Evolutionary conservation across 2,888 invertebrate species (phyloP).

Genomic region (Scrobipalpa costella): DNA sequence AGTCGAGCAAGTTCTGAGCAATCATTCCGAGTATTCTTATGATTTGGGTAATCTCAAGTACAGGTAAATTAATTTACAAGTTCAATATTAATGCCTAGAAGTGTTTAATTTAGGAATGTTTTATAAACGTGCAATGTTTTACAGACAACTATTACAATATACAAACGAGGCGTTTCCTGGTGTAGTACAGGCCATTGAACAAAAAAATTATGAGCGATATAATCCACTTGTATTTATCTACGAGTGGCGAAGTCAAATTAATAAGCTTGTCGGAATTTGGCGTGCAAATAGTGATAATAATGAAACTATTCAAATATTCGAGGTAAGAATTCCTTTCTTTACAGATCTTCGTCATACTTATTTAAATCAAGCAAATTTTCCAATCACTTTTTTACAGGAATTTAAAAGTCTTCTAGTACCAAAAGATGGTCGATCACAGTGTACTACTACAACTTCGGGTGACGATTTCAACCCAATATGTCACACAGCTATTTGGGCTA

Average conservation of each 20-base stretch:
- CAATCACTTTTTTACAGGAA: background rate
- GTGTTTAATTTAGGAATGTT: background rate
- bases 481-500: constrained; percentile 67
- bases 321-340: constrained; percentile 6
- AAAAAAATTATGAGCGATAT: background rate
- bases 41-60: constrained; percentile 28
- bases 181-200: background rate
- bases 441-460: constrained; percentile 34
- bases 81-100: too few species aligned
- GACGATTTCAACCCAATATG: constrained; percentile 82
- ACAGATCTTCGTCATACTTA: too few species aligned
- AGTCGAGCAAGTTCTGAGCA: constrained; percentile 24
- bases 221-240: constrained; percentile 35
- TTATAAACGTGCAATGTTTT: background rate
- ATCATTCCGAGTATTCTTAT: constrained; percentile 27
- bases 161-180: background rate
- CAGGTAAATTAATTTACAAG: background rate
- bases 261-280: constrained; percentile 27
- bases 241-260: constrained; percentile 33
- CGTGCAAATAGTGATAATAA: constrained; percentile 1
- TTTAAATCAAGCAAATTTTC: background rate
- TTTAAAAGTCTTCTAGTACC: background rate
- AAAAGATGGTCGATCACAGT: constrained; percentile 35
- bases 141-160: background rate
- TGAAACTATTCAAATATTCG: constrained; percentile 9